These are phyloP conservation scores for Patagioenas fasciata DNA, from an alignment of 2,113 vertebrate species.

Conservation along the genomic window DNA sequence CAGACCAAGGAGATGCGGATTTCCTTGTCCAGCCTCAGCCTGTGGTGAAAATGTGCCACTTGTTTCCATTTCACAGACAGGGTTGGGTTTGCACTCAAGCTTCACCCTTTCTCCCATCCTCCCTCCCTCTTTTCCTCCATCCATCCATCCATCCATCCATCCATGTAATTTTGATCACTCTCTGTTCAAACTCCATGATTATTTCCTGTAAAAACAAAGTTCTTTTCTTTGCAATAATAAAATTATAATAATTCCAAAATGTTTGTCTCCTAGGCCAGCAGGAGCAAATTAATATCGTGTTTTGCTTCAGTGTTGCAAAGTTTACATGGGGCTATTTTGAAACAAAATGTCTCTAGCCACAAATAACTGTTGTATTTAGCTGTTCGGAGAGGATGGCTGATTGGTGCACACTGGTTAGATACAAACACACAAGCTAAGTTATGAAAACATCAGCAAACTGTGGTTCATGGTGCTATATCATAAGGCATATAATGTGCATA, in stretches of 20 bases:
- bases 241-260: not conserved
- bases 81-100: not conserved
- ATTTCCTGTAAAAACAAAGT: not conserved
- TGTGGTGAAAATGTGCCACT: accelerated
- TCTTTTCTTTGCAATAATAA: not conserved
- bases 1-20: not conserved
- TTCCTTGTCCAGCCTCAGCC: not conserved
- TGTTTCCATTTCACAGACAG: not conserved
- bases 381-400: not conserved
- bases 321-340: not conserved
- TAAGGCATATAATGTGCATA: not conserved
- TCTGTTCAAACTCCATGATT: not conserved
- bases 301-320: not conserved
- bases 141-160: not conserved
- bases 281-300: not conserved
- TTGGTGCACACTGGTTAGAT: not conserved
- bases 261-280: not conserved
- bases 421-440: not conserved
- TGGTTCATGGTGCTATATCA: not conserved
- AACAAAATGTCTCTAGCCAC: not conserved
- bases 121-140: not conserved
- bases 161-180: not conserved
- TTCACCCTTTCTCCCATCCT: not conserved
- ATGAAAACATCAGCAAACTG: not conserved
- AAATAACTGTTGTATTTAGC: not conserved